Percentiles rank a stretch among this genome's conserved stretches.
Conservation (phyloP, 2,113 vertebrate species). For the Prietella phreatophila region DNA sequence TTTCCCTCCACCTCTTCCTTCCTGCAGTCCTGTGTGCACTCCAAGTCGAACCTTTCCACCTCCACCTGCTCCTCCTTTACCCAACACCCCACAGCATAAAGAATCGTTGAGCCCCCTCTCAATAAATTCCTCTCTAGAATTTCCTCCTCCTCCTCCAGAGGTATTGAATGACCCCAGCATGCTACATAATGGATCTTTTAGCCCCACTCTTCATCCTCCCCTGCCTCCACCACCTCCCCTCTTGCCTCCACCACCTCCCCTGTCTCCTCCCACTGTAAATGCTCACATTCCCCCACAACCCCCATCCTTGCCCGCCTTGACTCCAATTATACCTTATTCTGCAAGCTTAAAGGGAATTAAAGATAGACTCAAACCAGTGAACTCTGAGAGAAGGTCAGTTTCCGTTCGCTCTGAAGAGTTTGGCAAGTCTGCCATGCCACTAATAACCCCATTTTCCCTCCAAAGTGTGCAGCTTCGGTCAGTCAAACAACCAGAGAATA, state of each 20-base stretch:
- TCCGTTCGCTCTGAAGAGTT: slow-evolving; percentile 61
- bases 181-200: slow-evolving; percentile 63
- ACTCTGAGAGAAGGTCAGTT: slow-evolving; percentile 11
- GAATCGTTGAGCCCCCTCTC: slow-evolving; percentile 31
- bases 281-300: slow-evolving; percentile 48
- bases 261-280: slow-evolving; percentile 41
- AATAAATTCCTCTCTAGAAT: slow-evolving; percentile 48
- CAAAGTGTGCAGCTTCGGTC: slow-evolving; percentile 89
- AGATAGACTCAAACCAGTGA: slow-evolving; percentile 59
- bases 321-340: slow-evolving; percentile 62
- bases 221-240: slow-evolving; percentile 62
- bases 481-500: slow-evolving; percentile 69
- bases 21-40: slow-evolving; percentile 52
- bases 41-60: slow-evolving; percentile 31
- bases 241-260: slow-evolving; percentile 58
- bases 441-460: slow-evolving; percentile 84
- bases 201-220: slow-evolving; percentile 58
- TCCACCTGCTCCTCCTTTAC: slow-evolving; percentile 51
- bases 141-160: slow-evolving; percentile 75
- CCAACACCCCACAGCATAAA: slow-evolving; percentile 52
- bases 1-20: slow-evolving; percentile 61
- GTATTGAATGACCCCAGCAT: slow-evolving; percentile 63
- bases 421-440: slow-evolving; percentile 71
- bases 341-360: slow-evolving; percentile 72
- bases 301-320: slow-evolving; percentile 53